Evolutionary conservation across 2,888 invertebrate species (phyloP).

Genomic region (Anodontia alba): DNA sequence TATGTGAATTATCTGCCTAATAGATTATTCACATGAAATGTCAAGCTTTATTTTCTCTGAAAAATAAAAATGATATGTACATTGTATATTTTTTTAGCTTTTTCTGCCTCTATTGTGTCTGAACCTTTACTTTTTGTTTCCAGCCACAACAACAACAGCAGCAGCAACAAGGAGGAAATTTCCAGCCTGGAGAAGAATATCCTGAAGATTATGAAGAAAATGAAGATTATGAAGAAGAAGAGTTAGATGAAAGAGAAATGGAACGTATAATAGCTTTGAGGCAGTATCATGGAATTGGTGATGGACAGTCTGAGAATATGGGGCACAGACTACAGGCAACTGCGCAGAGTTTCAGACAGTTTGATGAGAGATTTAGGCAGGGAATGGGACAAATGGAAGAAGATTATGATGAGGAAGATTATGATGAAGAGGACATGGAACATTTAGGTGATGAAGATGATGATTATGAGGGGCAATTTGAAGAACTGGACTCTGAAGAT

Average conservation of each 20-base stretch:
- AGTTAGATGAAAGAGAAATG: conserved; percentile 39
- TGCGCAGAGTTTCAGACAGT: background rate
- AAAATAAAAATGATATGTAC: no score
- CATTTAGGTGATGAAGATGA: conserved; percentile 17
- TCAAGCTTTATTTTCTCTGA: no score
- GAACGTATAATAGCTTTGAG: background rate
- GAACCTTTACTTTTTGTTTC: no score
- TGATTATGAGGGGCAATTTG: conserved; percentile 24
- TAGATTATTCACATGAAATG: no score
- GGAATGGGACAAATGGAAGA: background rate
- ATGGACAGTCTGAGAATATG: background rate
- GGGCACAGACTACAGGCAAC: no score
- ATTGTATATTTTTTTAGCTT: no score
- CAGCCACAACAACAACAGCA: background rate
- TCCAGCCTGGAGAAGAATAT: background rate
- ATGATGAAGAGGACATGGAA: conserved; percentile 32
- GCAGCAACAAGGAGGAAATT: background rate
- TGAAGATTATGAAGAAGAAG: conserved; percentile 34
- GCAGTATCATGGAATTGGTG: background rate
- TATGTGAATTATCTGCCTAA: no score
- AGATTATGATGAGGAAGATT: conserved; percentile 31
- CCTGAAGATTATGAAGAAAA: conserved; percentile 30
- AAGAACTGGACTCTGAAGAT: conserved; percentile 14
- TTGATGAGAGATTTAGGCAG: background rate
- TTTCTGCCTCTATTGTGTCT: no score